Evolutionary conservation across 2,113 vertebrate species (phyloP).

Genomic region (Mixornis gularis): DNA sequence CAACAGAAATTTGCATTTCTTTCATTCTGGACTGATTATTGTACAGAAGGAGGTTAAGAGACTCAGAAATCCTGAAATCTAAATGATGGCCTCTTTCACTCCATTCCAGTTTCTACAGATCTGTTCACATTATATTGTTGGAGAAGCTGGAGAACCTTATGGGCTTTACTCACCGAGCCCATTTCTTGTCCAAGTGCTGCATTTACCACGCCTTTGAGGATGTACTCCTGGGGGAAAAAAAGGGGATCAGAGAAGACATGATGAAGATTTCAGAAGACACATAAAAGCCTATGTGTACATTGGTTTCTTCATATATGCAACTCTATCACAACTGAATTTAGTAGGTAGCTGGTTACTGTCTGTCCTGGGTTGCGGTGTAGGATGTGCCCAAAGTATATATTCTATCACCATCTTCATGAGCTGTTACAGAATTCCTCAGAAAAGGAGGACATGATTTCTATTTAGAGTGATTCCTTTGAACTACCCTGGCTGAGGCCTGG

Average conservation of each 20-base stretch:
- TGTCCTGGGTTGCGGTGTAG: too few relatives aligned
- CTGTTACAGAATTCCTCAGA: too few relatives aligned
- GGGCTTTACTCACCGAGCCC: conserved; percentile 82
- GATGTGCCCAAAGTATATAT: too few relatives aligned
- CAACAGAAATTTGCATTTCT: not conserved
- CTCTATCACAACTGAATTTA: not conserved
- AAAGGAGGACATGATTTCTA: too few relatives aligned
- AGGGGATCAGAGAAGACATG: not conserved
- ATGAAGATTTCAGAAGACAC: not conserved
- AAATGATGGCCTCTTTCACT: not conserved
- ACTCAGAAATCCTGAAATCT: not conserved
- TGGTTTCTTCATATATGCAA: not conserved
- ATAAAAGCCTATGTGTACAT: not conserved
- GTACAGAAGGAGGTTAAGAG: not conserved
- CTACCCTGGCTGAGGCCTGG: too few relatives aligned
- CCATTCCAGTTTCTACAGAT: not conserved
- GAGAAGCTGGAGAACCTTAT: not conserved
- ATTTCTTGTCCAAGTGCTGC: conserved; percentile 92
- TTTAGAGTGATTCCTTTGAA: too few relatives aligned
- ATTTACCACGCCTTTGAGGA: conserved; percentile 95
- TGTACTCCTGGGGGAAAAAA: conserved; percentile 81
- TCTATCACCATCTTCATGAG: too few relatives aligned
- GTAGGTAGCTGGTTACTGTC: not conserved
- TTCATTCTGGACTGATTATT: not conserved
- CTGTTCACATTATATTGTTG: not conserved